These are phyloP conservation scores for Morphnarchus princeps DNA, from an alignment of 2,113 vertebrate genomes.

Conservation along the genomic window DNA sequence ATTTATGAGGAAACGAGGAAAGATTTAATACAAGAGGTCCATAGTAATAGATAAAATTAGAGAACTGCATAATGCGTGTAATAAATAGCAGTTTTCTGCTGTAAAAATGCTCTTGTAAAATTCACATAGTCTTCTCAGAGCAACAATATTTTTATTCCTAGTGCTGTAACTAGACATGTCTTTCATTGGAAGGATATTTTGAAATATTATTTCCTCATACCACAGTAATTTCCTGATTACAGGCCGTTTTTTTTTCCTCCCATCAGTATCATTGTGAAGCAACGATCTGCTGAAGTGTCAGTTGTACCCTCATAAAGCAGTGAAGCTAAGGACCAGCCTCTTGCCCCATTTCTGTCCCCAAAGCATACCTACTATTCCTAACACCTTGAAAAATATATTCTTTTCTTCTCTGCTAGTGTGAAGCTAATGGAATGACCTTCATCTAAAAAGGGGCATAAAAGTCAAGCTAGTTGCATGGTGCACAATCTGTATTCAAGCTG, in stretches of 20 bases:
- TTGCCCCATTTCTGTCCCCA: neutral
- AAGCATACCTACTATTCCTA: neutral
- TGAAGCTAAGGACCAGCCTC: neutral
- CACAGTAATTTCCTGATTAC: neutral
- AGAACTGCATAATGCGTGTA: neutral
- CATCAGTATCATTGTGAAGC: neutral
- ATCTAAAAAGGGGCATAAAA: neutral
- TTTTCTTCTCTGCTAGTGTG: neutral
- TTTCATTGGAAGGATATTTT: neutral
- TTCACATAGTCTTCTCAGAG: neutral
- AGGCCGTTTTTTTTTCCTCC: neutral
- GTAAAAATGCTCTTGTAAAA: conserved; percentile 9
- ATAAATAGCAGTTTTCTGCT: neutral
- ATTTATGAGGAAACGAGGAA: neutral
- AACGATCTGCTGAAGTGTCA: neutral
- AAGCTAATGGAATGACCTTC: neutral
- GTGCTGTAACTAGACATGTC: neutral
- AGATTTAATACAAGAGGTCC: neutral
- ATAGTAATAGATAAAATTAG: neutral
- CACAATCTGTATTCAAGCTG: neutral
- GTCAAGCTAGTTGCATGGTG: neutral
- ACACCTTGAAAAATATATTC: neutral
- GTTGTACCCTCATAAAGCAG: neutral
- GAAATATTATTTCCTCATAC: neutral
- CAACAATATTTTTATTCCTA: neutral